Conservation (phyloP, 2,797 vertebrate genomes). For the Myotis findleyi region DNA sequence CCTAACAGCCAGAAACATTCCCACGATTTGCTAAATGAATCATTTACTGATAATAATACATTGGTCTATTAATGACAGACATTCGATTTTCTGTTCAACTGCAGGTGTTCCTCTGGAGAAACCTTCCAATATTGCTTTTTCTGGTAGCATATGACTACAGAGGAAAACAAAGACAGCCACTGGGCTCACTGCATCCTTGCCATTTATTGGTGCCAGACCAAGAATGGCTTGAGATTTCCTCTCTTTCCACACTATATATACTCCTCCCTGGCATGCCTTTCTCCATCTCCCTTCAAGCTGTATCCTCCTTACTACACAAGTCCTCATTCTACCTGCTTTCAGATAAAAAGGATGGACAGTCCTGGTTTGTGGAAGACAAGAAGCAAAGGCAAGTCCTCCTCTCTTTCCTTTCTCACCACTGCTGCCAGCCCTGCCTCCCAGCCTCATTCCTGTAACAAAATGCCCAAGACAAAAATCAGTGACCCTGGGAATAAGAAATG, state of each 20-base stretch:
- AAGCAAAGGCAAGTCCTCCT: neutral
- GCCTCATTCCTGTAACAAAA: neutral
- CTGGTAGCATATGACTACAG: neutral
- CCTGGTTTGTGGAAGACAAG: neutral
- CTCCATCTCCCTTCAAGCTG: neutral
- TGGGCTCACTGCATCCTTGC: neutral
- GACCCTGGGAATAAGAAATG: neutral
- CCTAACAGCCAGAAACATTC: neutral
- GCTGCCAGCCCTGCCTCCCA: neutral
- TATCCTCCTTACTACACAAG: neutral
- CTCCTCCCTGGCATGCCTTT: neutral
- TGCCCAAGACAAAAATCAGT: neutral
- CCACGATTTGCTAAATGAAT: neutral
- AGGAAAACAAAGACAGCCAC: neutral
- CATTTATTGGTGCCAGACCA: neutral
- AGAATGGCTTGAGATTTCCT: neutral
- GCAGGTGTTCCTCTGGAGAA: neutral
- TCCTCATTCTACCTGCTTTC: neutral
- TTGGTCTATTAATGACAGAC: neutral
- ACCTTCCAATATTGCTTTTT: neutral
- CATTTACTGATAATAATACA: neutral
- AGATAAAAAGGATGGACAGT: neutral
- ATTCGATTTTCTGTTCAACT: neutral
- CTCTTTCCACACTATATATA: neutral
- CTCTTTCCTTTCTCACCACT: neutral